A percentile compares a stretch with the other conserved stretches of the same genome.
Evolutionary conservation across 92 coral and sea anemone species (phyloP).

Genomic region (Pocillopora meandrina): DNA sequence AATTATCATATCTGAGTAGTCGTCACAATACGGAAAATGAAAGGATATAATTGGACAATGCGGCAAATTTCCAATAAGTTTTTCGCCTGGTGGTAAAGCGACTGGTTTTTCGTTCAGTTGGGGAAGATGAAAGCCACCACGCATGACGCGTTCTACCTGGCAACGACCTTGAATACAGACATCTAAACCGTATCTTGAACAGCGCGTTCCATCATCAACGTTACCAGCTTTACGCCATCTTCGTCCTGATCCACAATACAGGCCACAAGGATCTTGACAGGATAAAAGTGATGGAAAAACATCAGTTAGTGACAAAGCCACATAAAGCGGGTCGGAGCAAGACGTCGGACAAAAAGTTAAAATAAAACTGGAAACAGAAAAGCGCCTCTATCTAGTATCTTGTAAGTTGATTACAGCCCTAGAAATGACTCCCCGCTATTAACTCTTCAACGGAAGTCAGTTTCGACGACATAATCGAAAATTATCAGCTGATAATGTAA

Average conservation of each 20-base stretch:
- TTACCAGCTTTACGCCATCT: constrained; percentile 20
- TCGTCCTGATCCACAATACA: constrained; percentile 53
- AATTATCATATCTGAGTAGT: too few relatives aligned
- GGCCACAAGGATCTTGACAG: constrained; percentile 56
- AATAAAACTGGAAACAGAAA: not conserved
- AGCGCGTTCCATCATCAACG: constrained; percentile 77
- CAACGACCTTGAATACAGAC: constrained; percentile 69
- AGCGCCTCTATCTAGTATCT: too few relatives aligned
- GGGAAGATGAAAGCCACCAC: too few relatives aligned
- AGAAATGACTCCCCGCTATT: not conserved
- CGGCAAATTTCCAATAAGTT: too few relatives aligned
- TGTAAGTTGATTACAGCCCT: not conserved
- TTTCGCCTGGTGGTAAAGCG: too few relatives aligned
- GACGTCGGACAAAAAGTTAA: not conserved
- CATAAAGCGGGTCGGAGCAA: not conserved
- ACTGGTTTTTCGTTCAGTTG: too few relatives aligned
- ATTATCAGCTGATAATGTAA: too few relatives aligned
- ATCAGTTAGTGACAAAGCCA: not conserved
- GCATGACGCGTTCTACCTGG: not conserved
- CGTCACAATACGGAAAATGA: too few relatives aligned
- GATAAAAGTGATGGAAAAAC: not conserved
- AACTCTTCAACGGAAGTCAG: not conserved
- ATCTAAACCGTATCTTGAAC: constrained; percentile 55
- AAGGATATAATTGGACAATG: too few relatives aligned
- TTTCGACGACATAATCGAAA: not conserved